phyloP scores from a whole-genome alignment of 1,140 invertebrate genomes.

The Solenopsis invicta region DNA sequence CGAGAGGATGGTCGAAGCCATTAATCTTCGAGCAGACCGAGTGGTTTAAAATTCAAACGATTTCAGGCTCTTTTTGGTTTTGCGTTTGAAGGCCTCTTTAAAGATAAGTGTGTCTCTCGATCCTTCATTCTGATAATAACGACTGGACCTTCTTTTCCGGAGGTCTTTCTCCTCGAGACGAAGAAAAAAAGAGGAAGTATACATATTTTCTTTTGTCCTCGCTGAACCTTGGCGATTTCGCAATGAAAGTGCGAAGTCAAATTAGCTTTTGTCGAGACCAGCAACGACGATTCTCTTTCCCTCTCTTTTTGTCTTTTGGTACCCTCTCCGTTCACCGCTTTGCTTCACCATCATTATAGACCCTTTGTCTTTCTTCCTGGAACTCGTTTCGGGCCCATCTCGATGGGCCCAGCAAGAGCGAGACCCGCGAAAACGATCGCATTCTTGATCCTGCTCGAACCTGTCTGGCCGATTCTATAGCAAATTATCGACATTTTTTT shows the following conservation, averaged over 20 bases:
- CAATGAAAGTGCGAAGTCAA: constrained; percentile 71
- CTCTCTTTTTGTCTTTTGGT: background rate
- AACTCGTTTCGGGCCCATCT: constrained; percentile 74
- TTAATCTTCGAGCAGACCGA: constrained; percentile 64
- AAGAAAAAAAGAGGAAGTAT: background rate
- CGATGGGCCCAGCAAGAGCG: constrained; percentile 16
- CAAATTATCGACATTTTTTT: too few relatives aligned
- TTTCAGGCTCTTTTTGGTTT: constrained; percentile 26
- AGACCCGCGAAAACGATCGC: constrained; percentile 60
- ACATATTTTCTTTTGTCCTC: constrained; percentile 52
- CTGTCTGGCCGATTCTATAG: background rate
- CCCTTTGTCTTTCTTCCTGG: constrained; percentile 75
- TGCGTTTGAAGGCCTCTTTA: constrained; percentile 7
- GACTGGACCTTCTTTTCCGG: background rate
- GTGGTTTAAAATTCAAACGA: constrained; percentile 72
- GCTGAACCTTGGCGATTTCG: constrained; percentile 32
- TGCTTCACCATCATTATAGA: constrained; percentile 58
- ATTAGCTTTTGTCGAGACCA: constrained; percentile 67
- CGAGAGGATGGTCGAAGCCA: constrained; percentile 27
- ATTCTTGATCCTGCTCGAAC: constrained; percentile 48
- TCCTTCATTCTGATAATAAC: constrained; percentile 18
- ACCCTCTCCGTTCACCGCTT: background rate
- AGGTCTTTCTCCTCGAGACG: background rate
- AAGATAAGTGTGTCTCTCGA: constrained; percentile 22
- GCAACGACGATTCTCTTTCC: constrained; percentile 61